Evolutionary conservation across 2,888 invertebrate species (phyloP).

Genomic region (Drosophila paramelanica): DNA sequence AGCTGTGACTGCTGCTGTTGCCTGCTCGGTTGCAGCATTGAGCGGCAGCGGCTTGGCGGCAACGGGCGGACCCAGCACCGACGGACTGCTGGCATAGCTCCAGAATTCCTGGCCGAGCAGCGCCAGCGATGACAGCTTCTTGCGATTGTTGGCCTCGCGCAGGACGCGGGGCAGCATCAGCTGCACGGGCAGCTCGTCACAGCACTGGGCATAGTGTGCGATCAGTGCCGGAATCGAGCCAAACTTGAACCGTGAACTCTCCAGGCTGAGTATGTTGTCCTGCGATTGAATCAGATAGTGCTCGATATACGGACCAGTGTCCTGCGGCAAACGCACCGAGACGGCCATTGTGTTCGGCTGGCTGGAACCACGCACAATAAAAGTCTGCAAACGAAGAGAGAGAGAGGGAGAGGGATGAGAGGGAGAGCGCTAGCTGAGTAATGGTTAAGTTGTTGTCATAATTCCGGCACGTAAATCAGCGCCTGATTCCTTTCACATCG

Average conservation of each 20-base stretch:
- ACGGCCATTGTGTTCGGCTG: conserved; percentile 97
- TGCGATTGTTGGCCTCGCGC: conserved; percentile 94
- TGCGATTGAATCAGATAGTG: conserved; percentile 97
- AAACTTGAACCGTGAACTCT: conserved; percentile 97
- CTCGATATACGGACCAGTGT: conserved; percentile 96
- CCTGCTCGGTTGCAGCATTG: conserved; percentile 13
- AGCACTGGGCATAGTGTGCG: conserved; percentile 96
- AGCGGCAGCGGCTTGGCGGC: neutral
- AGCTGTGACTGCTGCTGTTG: conserved; percentile 49
- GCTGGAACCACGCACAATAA: conserved; percentile 97
- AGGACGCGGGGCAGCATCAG: conserved; percentile 93
- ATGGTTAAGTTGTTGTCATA: conserved; percentile 48
- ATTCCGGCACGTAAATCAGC: conserved; percentile 49
- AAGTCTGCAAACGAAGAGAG: conserved; percentile 88
- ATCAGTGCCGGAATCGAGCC: conserved; percentile 96
- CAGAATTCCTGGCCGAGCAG: conserved; percentile 95
- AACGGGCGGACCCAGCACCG: conserved; percentile 55
- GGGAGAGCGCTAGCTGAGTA: neutral
- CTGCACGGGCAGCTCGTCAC: conserved; percentile 97
- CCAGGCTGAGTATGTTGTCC: conserved; percentile 92
- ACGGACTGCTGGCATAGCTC: conserved; percentile 88
- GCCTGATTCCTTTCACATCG: conserved; percentile 16
- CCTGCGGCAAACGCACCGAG: conserved; percentile 94
- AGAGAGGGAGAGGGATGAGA: neutral
- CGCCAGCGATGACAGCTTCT: conserved; percentile 95